Evolutionary conservation across 2,113 vertebrate genomes (phyloP), one percentile per base, ranked within the genome.

Genomic region (Acanthisitta chloris): DNA sequence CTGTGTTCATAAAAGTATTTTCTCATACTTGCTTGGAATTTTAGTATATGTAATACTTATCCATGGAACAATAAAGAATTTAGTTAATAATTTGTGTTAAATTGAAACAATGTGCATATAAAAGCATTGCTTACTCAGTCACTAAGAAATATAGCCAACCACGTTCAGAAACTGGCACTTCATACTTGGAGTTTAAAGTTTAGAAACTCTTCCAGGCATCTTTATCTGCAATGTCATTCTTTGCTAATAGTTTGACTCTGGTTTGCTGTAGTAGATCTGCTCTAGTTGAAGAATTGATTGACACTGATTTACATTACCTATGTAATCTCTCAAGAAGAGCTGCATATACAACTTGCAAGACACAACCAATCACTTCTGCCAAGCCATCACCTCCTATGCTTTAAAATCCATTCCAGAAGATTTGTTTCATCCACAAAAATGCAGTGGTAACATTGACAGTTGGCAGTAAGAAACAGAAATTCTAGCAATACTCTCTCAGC

Each of bases 21-120:
- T 77, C 84, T 65, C 31, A 38, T 89, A 46, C 26, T 89, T 92
- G 57, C 36, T 40, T 61, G 49, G n/a, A 92, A 23, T 94, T 87
- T 49, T 29, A 54, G 12, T 23, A 20, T 69, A 54, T 58, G 19
- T 59, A 79, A 72, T 79, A 72, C 5, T 65, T 38, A 62, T 86
- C 42, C 6, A 11, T 62, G 19, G 42, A 89, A 61, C 54, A 85
- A 91, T 77, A 87, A 84, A 94, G 57, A 87, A 88, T 86, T 81
- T 83, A 73, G 80, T 90, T 93, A 85, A 52, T 43, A 85, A 54
- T 74, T 86, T 70, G 9, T 85, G 54, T 80, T 58, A 77, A 92
- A 91, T 91, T 82, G 62, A 93, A 94, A 78, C 54, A 88, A 66
- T 0, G 1, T 62, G 74, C 36, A 16, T 29, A 48, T 71, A 49